phyloP scores from a whole-genome alignment of 2,888 invertebrate genomes.

The Adelphocoris suturalis region DNA sequence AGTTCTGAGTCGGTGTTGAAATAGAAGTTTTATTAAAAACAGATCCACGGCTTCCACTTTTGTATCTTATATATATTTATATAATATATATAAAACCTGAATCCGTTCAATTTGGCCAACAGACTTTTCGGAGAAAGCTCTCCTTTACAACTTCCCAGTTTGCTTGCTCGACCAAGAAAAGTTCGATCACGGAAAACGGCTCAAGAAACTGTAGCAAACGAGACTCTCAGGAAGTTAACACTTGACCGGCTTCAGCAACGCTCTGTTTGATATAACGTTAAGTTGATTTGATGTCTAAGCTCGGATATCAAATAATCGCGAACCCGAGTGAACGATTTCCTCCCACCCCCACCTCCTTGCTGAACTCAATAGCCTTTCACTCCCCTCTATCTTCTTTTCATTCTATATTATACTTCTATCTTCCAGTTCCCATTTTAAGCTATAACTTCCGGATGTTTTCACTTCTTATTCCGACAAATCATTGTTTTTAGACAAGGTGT shows the following conservation, averaged over 20 bases:
- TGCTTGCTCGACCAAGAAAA: background rate
- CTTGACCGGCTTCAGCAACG: slow-evolving; percentile 63
- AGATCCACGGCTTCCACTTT: too few species aligned
- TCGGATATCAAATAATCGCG: slow-evolving; percentile 67
- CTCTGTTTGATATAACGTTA: slow-evolving; percentile 64
- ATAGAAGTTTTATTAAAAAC: too few species aligned
- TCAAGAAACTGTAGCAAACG: slow-evolving; percentile 54
- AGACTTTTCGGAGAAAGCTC: too few species aligned
- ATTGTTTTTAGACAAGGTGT: too few species aligned
- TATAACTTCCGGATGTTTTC: slow-evolving; percentile 8
- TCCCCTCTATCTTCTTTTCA: slow-evolving; percentile 7
- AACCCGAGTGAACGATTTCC: slow-evolving; percentile 32
- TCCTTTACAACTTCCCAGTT: background rate
- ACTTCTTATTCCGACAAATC: background rate
- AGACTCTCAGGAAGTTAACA: slow-evolving; percentile 62
- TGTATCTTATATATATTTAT: too few species aligned
- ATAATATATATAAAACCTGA: too few species aligned
- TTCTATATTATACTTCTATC: slow-evolving; percentile 22
- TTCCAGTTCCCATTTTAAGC: background rate
- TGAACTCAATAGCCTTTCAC: slow-evolving; percentile 40
- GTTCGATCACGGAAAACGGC: slow-evolving; percentile 24
- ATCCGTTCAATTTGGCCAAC: too few species aligned
- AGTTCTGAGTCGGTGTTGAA: too few species aligned
- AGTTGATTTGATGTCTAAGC: slow-evolving; percentile 64
- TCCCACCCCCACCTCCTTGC: background rate